Base-by-base conservation (phyloP, 2,888 invertebrate genomes). In the Diadegma fenestrale region DNA sequence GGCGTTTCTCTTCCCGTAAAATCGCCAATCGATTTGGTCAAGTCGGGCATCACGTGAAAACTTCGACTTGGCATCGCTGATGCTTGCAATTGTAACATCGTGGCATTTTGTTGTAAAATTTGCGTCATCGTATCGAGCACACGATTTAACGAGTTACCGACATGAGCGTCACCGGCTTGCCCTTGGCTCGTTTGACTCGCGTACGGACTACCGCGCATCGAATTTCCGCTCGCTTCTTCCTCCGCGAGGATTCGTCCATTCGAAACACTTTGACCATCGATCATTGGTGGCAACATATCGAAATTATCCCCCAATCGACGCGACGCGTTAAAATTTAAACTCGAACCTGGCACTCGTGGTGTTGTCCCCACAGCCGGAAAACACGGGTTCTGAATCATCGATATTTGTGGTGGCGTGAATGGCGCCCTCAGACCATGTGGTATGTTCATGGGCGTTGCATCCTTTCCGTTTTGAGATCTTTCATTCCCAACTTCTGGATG, bases 31-130 rank as follows among this genome's bases (percentile, higher is more conserved):
- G 85, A 80, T 61, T 87, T 87, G 0, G 86, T 78, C 4, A 87
- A 76, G 75, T 86, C 87, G 10, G 86, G 86, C 82, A 87, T 87
- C 10, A 88, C 84, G 33, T 86, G 64, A 69, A 84, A 83, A 45
- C 63, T 82, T 33, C 45, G 51, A 2, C 10, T 68, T 58, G 81
- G 45, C 10, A 45, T 17, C 14, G 76, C 17, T 14, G 45, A 30
- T 22, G 8, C 48, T 51, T 76, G 75, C 7, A 54, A 54, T 33
- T 78, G 68, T 10, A 78, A 19, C 26, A 78, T 78, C 10, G 71
- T 63, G 2, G 51, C 26, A 61, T 81, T 81, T 37, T 81, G 71
- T 43, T 76, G 63, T 22, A 81, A 30, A 6, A 81, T 6, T n/a
- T 81, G 81, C 2, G 76, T 17, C 76, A 81, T 81, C 75, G 61